Evolutionary conservation across 2,888 invertebrate genomes (phyloP).

Genomic region (Agonopterix heracliana): DNA sequence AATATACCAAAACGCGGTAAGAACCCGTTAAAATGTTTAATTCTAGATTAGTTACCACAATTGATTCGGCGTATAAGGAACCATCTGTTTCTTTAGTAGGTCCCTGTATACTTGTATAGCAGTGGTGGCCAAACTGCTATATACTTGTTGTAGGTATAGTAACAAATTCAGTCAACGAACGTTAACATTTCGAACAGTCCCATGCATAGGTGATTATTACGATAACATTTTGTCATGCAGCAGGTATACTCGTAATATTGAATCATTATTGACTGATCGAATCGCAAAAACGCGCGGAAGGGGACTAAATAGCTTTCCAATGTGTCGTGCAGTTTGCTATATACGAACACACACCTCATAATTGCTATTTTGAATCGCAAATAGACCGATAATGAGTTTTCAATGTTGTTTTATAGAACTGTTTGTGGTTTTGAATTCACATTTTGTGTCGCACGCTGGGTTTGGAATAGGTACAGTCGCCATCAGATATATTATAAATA

Average conservation of each 20-base stretch:
- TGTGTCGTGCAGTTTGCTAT: background rate
- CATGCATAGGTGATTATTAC: no score
- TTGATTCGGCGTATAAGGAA: no score
- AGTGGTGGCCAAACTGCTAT: no score
- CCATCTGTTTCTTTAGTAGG: no score
- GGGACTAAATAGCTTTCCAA: conserved; percentile 20
- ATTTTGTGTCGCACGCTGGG: background rate
- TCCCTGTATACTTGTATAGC: no score
- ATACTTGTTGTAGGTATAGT: no score
- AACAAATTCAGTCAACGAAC: no score
- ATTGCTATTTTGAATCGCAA: background rate
- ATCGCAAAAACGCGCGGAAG: conserved; percentile 39
- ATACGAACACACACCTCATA: background rate
- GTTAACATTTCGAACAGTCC: no score
- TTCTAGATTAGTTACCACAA: no score
- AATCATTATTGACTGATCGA: conserved; percentile 56
- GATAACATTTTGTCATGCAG: background rate
- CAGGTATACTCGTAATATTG: conserved; percentile 36
- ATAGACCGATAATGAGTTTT: background rate
- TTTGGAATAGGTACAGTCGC: background rate
- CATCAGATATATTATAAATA: no score
- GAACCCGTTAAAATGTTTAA: no score
- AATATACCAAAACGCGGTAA: no score
- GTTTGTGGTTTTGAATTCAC: background rate
- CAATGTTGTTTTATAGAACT: background rate